These are phyloP conservation scores for Drosophila albomicans DNA, from an alignment of 1,140 invertebrate species.

Conservation along the genomic window DNA sequence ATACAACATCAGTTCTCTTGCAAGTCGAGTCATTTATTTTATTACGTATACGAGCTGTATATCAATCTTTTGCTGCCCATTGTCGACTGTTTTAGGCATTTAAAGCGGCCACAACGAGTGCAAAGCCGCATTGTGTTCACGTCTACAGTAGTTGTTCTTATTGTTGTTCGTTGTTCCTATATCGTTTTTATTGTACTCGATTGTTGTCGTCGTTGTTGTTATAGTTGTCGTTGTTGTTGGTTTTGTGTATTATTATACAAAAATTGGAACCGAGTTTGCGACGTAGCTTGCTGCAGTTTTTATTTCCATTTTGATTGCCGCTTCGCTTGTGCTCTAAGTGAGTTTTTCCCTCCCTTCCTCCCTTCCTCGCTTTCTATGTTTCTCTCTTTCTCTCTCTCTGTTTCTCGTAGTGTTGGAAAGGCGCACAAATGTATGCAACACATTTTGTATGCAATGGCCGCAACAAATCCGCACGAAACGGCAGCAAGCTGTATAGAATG, in stretches of 20 bases:
- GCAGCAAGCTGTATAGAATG: conserved; percentile 24
- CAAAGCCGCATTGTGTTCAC: conserved; percentile 18
- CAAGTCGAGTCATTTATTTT: too few relatives aligned
- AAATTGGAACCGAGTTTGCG: conserved; percentile 23
- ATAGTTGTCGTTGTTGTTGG: neutral
- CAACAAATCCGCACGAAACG: conserved; percentile 72
- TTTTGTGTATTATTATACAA: conserved; percentile 30
- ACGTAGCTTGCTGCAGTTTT: conserved; percentile 39
- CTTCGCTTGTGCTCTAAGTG: conserved; percentile 31
- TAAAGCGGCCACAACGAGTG: conserved; percentile 9
- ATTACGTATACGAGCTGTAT: neutral
- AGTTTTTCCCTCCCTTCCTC: conserved; percentile 22
- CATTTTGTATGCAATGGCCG: conserved; percentile 79
- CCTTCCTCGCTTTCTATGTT: conserved; percentile 16
- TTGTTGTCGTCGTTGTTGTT: neutral
- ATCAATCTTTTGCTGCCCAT: conserved; percentile 1
- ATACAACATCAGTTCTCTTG: too few relatives aligned
- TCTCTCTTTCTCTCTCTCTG: conserved; percentile 13
- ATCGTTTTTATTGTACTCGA: conserved; percentile 15
- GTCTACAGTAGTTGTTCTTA: neutral
- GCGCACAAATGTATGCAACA: conserved; percentile 80
- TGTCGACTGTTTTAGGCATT: conserved; percentile 10
- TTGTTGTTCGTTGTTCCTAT: conserved; percentile 6
- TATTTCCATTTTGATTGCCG: conserved; percentile 79
- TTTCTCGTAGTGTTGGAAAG: too few relatives aligned